Base-by-base conservation (phyloP, 1,140 invertebrate species). In the Heliconius hermathena region DNA sequence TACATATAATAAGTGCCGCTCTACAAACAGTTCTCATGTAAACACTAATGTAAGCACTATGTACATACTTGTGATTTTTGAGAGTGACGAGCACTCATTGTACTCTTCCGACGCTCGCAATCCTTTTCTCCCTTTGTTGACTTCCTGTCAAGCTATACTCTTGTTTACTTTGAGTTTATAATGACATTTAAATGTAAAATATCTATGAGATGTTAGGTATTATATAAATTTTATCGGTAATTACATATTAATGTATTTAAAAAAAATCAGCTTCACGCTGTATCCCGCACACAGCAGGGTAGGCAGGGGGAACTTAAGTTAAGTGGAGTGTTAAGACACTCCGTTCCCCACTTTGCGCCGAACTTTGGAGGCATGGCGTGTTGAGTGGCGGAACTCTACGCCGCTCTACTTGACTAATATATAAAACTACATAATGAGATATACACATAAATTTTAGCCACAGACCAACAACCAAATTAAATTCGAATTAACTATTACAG, bases 11-110 rank as follows among this genome's bases (percentile, higher is more conserved):
- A 26, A 66, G 60, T 66, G 4, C 60, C 3, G 9, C 22, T 66
- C 22, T 26, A 66, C 9, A 66, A 71, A 76, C 66, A 76, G n/a
- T 13, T 11, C 18, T 4, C 18, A 49, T 33, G 33, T 46, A 76
- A 46, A n/a, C 75, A 76, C 66, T 76, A 46, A 41, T 26, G 33
- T n/a, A 66, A 66, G 26, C n/a, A 16, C 22, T 54, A 57, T 76
- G n/a, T 71, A 76, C 52, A 38, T 70, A 52, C 75, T 76, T 13
- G n/a, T 70, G 60, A 71, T 46, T 76, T 76, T 76, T 76, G 75
- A 76, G 75, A 71, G 75, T 46, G 66, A 38, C 57, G 38, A 71
- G 60, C 41, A n/a, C n/a, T 70, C 46, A 71, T 71, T 76, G 75
- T 76, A 20, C 38, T 71, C 38, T 26, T 71, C 38, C 60, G 38